phyloP scores from a whole-genome alignment of 2,888 invertebrate genomes.

The Drosophila buzzatii region DNA sequence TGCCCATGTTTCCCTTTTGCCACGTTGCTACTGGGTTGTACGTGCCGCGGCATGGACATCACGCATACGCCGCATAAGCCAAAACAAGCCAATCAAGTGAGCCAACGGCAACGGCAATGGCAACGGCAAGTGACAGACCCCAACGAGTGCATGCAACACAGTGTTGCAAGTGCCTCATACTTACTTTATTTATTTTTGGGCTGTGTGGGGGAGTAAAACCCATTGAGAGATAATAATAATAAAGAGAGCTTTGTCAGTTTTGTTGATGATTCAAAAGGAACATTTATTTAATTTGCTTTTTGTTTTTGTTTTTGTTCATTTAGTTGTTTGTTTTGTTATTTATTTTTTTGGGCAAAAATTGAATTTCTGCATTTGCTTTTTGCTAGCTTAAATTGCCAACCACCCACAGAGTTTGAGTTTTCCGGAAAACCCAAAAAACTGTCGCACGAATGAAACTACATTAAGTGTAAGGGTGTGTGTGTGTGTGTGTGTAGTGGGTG shows the following conservation, averaged over 20 bases:
- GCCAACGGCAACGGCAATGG: constrained; percentile 1
- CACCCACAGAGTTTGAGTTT: constrained; percentile 52
- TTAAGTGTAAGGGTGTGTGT: constrained; percentile 20
- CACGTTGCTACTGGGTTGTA: constrained; percentile 12
- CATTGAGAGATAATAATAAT: constrained; percentile 44
- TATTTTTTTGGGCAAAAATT: constrained; percentile 68
- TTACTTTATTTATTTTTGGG: constrained; percentile 10
- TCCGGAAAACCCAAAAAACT: constrained; percentile 42
- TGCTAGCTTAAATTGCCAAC: constrained; percentile 51
- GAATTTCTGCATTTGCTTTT: constrained; percentile 63
- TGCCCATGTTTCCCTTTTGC: rapidly evolving
- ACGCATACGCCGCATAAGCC: constrained; percentile 62
- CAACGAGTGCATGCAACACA: constrained; percentile 6
- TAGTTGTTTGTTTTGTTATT: constrained; percentile 30
- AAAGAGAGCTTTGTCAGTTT: constrained; percentile 49
- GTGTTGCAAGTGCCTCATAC: constrained; percentile 29
- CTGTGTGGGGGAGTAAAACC: not conserved
- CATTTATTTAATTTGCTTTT: constrained; percentile 79
- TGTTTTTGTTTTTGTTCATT: constrained; percentile 60
- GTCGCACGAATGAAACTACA: constrained; percentile 51
- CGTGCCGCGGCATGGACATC: constrained; percentile 44
- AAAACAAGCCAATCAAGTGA: constrained; percentile 47
- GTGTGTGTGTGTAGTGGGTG: constrained; percentile 25
- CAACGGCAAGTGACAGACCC: not conserved
- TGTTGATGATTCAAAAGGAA: constrained; percentile 80